Percentiles rank a stretch among this genome's conserved stretches.
These are phyloP conservation scores for Hycleus cichorii DNA, from an alignment of 1,140 invertebrate species.

Conservation along the genomic window DNA sequence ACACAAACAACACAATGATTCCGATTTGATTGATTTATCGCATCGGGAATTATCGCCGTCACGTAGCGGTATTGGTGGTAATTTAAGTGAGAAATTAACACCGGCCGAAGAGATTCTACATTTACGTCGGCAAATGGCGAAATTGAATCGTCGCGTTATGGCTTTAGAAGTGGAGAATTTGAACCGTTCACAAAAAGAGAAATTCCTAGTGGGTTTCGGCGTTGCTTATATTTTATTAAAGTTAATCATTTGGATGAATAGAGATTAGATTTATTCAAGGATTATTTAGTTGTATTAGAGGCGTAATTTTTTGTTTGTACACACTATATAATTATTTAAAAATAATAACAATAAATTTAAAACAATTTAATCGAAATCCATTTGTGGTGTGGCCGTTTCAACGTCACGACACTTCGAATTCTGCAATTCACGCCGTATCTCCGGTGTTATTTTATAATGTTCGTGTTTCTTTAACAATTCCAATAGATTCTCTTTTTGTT, in stretches of 20 bases:
- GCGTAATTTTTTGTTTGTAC: not conserved
- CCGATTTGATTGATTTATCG: conserved; percentile 7
- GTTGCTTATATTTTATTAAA: conserved; percentile 78
- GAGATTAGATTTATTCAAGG: conserved; percentile 32
- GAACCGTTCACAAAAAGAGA: conserved; percentile 72
- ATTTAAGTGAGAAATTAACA: conserved; percentile 57
- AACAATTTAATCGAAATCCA: conserved; percentile 29
- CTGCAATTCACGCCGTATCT: conserved; percentile 78
- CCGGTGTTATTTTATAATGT: conserved; percentile 76
- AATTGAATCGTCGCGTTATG: conserved; percentile 76
- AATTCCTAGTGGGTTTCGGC: conserved; percentile 71
- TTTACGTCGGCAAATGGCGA: conserved; percentile 72
- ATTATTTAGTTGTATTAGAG: not conserved
- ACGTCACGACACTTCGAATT: conserved; percentile 74
- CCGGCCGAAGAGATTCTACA: conserved; percentile 73
- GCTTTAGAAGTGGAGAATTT: conserved; percentile 73
- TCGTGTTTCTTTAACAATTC: conserved; percentile 66
- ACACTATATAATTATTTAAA: not conserved
- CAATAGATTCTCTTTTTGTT: conserved; percentile 82
- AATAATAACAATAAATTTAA: not conserved
- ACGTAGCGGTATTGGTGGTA: conserved; percentile 40
- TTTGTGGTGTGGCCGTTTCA: conserved; percentile 44
- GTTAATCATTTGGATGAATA: conserved; percentile 75
- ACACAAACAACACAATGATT: conserved; percentile 19
- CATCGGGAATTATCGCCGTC: conserved; percentile 30